phyloP scores from a whole-genome alignment of 2,113 vertebrate species.

The Cichladusa arquata region DNA sequence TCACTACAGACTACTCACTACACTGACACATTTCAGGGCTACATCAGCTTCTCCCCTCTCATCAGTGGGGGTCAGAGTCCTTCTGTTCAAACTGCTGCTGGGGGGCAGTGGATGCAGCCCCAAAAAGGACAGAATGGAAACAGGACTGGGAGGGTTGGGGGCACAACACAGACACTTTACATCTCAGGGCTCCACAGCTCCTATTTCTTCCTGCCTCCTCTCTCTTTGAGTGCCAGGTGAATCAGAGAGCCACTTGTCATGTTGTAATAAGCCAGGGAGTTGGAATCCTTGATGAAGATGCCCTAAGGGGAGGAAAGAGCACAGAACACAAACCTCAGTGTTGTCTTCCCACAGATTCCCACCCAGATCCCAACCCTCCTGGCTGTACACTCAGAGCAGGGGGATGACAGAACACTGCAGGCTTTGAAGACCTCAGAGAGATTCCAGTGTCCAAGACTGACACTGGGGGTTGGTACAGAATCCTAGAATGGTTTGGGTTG shows the following conservation, averaged over 20 bases:
- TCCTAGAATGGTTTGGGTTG: not conserved
- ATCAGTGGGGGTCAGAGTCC: not conserved
- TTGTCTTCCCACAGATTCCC: not conserved
- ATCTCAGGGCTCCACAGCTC: not conserved
- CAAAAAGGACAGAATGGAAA: not conserved
- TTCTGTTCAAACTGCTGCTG: not conserved
- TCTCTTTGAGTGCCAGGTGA: constrained; percentile 96
- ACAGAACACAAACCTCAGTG: not conserved
- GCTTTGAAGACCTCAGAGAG: not conserved
- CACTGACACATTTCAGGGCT: not conserved
- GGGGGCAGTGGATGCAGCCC: not conserved
- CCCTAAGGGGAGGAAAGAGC: constrained; percentile 76
- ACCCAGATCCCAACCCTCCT: not conserved
- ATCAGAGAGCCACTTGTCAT: constrained; percentile 93
- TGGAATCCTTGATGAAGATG: constrained; percentile 99
- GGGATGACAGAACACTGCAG: not conserved
- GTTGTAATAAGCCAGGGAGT: constrained; percentile 98
- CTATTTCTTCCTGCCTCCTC: constrained; percentile 97
- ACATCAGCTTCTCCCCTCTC: not conserved
- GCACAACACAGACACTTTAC: not conserved
- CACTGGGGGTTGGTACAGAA: not conserved
- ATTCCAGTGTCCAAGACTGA: not conserved
- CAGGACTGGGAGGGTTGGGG: not conserved
- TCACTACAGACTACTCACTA: not conserved
- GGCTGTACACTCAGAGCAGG: too few species aligned